phyloP scores from a whole-genome alignment of 2,888 invertebrate species.

The Nasonia oneida region DNA sequence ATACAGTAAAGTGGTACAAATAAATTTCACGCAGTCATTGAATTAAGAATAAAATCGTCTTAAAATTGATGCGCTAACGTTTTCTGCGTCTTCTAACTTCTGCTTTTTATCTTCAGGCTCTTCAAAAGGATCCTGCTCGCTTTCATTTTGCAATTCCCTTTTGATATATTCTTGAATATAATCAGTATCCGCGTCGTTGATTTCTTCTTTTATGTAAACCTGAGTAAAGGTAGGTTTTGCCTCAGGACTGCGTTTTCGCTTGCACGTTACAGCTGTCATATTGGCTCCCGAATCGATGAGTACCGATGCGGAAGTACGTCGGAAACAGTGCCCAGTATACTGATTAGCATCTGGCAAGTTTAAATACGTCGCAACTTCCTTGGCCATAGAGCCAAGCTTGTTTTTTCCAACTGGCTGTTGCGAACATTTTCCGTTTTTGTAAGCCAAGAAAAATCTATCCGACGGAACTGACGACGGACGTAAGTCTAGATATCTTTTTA shows the following conservation, averaged over 20 bases:
- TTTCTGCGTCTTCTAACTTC: background rate
- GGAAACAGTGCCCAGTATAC: slow-evolving; percentile 38
- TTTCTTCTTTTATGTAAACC: background rate
- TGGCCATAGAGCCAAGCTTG: slow-evolving; percentile 18
- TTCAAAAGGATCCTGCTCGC: background rate
- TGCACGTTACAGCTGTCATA: background rate
- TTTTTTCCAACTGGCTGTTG: slow-evolving; percentile 23
- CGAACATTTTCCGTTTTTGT: slow-evolving; percentile 10
- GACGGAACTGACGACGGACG: background rate
- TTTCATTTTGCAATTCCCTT: slow-evolving; percentile 3
- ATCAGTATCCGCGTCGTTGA: background rate
- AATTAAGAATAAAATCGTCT: background rate
- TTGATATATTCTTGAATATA: background rate
- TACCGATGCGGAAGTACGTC: slow-evolving; percentile 13
- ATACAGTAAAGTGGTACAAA: background rate
- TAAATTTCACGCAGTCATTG: background rate
- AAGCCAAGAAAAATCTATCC: slow-evolving; percentile 24
- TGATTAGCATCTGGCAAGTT: background rate
- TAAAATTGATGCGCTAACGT: background rate
- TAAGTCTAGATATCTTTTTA: background rate
- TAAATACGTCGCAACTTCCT: slow-evolving; percentile 16
- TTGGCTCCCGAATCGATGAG: background rate
- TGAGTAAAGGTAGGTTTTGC: background rate
- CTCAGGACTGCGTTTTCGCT: background rate
- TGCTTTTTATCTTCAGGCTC: background rate